Base-by-base conservation (phyloP, 1,140 invertebrate species). In the Dendrolimus kikuchii region DNA sequence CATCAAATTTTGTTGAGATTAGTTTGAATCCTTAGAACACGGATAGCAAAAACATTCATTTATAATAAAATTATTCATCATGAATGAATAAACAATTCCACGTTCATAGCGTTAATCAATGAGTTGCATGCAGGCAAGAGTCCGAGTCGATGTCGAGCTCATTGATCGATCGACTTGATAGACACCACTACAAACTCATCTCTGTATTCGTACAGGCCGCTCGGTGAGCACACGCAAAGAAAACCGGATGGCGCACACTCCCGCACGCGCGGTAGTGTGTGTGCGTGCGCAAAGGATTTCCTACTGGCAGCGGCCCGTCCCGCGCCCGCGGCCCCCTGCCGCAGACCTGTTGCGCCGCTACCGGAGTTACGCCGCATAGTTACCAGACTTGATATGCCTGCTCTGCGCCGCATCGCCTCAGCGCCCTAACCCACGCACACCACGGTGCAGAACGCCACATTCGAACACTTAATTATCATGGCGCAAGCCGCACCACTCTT, bases 81-180 rank as follows among this genome's bases (percentile, higher is more conserved):
- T 83, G 80, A 86, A 86, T 86, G 82, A 83, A 84, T 86, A 82
- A 84, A 86, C 79, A 86, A 83, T 86, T 81, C 76, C 77, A 81
- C 81, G 81, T 84, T 83, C 83, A 84, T 84, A 81, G 78, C 77
- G 78, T 84, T 86, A 86, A 86, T 86, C 81, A 86, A 86, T 86
- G 82, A 84, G 72, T 84, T 81, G 77, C 79, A 84, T 82, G 81
- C 82, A 83, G 74, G 73, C 77, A 73, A 74, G 66, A 73, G 76
- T 68, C 67, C 62, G 73, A 72, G 66, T 64, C 68, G 77, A 77
- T 80, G 77, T 76, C 72, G 79, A 74, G 81, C 82, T 81, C 82
- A 86, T 86, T 86, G 82, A 86, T 86, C 81, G 82, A 86, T 86
- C 82, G 81, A 67, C 71, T 74, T 74, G 71, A 78, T 77, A 72